Conservation (phyloP, 2,888 invertebrate genomes). For the Melieria omissa region DNA sequence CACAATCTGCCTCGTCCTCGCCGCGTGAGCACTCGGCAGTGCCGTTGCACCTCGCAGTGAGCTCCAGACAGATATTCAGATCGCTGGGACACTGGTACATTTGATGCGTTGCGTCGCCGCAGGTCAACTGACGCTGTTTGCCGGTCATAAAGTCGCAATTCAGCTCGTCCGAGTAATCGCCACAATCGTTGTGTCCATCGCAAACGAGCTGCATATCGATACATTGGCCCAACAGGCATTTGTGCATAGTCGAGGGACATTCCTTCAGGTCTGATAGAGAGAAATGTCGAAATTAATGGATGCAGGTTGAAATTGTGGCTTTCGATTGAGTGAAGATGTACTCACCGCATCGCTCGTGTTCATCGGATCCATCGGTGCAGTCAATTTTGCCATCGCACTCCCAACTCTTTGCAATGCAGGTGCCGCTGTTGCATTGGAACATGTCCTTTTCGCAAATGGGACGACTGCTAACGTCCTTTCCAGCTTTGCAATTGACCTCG, state of each 20-base stretch:
- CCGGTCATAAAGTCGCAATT: conserved; percentile 61
- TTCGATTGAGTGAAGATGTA: conserved; percentile 13
- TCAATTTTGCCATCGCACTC: conserved; percentile 81
- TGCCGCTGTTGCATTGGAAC: conserved; percentile 75
- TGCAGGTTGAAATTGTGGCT: neutral
- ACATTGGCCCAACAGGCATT: conserved; percentile 70
- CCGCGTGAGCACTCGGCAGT: conserved; percentile 76
- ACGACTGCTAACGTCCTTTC: conserved; percentile 27
- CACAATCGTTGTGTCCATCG: conserved; percentile 72
- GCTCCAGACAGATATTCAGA: conserved; percentile 56
- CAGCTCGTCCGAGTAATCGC: conserved; percentile 70
- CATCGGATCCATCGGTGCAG: conserved; percentile 81
- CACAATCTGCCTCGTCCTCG: conserved; percentile 77
- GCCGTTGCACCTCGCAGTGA: conserved; percentile 71
- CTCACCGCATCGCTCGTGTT: conserved; percentile 71
- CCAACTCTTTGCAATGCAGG: conserved; percentile 76
- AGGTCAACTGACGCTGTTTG: conserved; percentile 60
- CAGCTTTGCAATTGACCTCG: conserved; percentile 67
- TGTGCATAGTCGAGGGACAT: conserved; percentile 58
- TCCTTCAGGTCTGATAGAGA: conserved; percentile 46
- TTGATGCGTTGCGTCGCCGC: conserved; percentile 59
- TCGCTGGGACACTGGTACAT: conserved; percentile 62
- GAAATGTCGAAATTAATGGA: neutral
- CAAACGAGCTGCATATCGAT: conserved; percentile 70
- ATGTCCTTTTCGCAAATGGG: conserved; percentile 65